Conservation (phyloP, 2,113 vertebrate genomes). For the Hymenochirus boettgeri region DNA sequence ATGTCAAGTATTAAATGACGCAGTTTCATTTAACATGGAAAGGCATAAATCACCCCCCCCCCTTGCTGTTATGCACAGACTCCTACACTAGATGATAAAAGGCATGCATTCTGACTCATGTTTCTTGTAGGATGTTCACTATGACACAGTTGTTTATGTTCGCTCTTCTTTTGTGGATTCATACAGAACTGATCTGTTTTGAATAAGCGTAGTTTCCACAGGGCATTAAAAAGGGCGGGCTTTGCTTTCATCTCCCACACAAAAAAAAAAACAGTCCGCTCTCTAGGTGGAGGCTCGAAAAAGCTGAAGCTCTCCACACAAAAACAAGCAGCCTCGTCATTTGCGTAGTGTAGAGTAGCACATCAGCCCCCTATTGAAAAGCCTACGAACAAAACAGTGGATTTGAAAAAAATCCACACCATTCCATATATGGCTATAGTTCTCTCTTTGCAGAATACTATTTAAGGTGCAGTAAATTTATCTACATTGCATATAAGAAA, state of each 20-base stretch:
- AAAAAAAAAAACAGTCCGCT: slow-evolving; percentile 20
- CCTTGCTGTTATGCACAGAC: background rate
- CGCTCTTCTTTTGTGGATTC: slow-evolving; percentile 10
- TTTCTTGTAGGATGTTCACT: background rate
- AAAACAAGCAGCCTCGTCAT: slow-evolving; percentile 19
- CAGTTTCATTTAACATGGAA: no score
- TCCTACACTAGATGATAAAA: background rate
- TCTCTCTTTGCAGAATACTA: slow-evolving; percentile 2
- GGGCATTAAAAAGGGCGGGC: slow-evolving; percentile 30
- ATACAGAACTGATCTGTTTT: slow-evolving; percentile 37
- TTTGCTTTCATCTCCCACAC: slow-evolving; percentile 35
- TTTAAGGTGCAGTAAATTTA: background rate
- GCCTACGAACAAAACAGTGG: slow-evolving; percentile 16
- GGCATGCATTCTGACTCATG: background rate
- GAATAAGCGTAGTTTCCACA: slow-evolving; percentile 38
- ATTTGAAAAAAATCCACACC: slow-evolving; percentile 12
- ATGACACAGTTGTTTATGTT: slow-evolving; percentile 30
- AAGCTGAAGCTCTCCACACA: slow-evolving; percentile 13
- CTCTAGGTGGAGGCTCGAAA: slow-evolving; percentile 13
- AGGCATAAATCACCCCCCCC: background rate
- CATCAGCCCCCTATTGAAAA: slow-evolving; percentile 19
- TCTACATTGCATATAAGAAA: background rate
- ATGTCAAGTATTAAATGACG: background rate
- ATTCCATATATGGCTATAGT: slow-evolving; percentile 27
- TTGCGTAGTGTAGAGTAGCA: slow-evolving; percentile 8